Evolutionary conservation across 2,888 invertebrate species (phyloP), one percentile per base, ranked within the genome.

Genomic region (Perizoma flavofasciatum): DNA sequence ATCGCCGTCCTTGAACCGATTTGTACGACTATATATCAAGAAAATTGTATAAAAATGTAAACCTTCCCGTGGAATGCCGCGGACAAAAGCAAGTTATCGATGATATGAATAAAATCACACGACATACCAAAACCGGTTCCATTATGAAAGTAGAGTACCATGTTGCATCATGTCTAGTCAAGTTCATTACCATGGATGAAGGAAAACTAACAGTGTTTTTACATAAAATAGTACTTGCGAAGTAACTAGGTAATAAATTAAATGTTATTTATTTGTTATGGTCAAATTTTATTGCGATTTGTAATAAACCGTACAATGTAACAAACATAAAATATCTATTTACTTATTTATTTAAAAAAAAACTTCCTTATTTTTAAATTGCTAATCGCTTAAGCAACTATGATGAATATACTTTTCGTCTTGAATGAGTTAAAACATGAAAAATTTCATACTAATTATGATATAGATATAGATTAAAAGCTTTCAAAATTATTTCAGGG

Each of bases 81-180:
- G 6, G 39, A 4, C 39, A 8, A 22, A 22, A 6, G 3, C 6
- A 3, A 7, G 1, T 33, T 43, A 40, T 49, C 10, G 43, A 49
- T 52, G 46, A 47, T 39, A 47, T n/a, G 34, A 45, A 53, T 56
- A 46, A 53, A 33, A 41, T 44, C 51, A 51, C 58, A 51, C 10
- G 51, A 51, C 59, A 55, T 53, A 59, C 53, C 58, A 47, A 39
- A 61, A 67, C 69, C 59, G 44, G 70, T 71, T 61, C 63, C 62
- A 55, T 46, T 22, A 64, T 72, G 78, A 78, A 78, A 78, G 72
- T 71, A 40, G 34, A 63, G 55, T 56, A 34, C 52, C 46, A 11
- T 75, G 65, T 79, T 79, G 75, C 78, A 74, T 79, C 78, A 79
- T 74, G 48, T 61, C 46, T 63, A 11, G 43, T 44, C 67, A 69